Evolutionary conservation across 2,113 vertebrate species (phyloP).

Genomic region (Dissostichus mawsoni): DNA sequence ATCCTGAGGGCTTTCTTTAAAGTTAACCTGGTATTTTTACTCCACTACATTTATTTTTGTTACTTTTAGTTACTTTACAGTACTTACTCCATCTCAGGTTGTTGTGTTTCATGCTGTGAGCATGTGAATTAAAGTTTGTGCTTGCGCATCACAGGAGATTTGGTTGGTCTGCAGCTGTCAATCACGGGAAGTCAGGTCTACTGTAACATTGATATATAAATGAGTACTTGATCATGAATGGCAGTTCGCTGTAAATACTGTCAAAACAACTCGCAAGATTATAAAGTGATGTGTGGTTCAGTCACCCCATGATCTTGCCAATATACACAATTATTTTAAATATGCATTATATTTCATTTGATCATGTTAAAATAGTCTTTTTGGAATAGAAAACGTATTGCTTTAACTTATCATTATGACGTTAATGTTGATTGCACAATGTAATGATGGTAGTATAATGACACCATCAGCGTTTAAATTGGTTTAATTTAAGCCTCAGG

Average conservation of each 20-base stretch:
- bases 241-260: constrained; percentile 10
- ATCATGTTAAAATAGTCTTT: neutral
- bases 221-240: constrained; percentile 23
- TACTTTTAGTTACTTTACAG: too few relatives aligned
- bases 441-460: neutral
- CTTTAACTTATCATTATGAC: neutral
- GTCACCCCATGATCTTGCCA: neutral
- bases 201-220: constrained; percentile 26
- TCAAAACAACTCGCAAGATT: neutral
- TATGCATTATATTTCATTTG: neutral
- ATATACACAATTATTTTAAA: neutral
- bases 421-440: neutral
- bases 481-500: neutral
- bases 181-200: constrained; percentile 15
- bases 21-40: too few relatives aligned
- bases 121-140: constrained; percentile 5
- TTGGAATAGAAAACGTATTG: too few relatives aligned
- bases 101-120: constrained; percentile 13
- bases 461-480: neutral
- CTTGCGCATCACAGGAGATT: neutral
- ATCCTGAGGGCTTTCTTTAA: too few relatives aligned
- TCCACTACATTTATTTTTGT: too few relatives aligned
- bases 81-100: neutral
- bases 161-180: constrained; percentile 2
- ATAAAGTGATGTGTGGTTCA: neutral